Evolutionary conservation across 2,113 vertebrate species (phyloP), one percentile per base, ranked within the genome.

Genomic region (Gobiocypris rarus): DNA sequence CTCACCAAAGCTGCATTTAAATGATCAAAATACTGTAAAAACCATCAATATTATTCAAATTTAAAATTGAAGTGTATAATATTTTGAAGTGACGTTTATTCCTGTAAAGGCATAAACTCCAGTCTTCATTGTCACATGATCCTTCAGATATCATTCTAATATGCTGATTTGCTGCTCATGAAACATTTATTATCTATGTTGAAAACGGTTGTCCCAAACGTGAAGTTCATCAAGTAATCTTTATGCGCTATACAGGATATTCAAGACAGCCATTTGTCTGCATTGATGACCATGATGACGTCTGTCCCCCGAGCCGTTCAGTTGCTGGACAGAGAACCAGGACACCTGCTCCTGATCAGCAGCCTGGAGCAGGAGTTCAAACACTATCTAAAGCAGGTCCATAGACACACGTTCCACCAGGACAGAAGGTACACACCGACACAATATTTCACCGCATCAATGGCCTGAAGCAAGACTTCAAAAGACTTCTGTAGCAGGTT

Each of bases 281-380:
- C 91, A 13, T 75, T 94, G 74, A 91, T 95, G 90, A 86, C 91
- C 45, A 88, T 91, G 87, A 79, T 96, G 85, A 91, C 93, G 0
- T 94, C 94, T 0, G 88, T 94, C 10, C 93, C 95, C 5, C 91
- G 95, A 19, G 93, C 95, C 3, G 61, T 93, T 5, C 95, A 95
- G 90, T 92, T 95, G 81, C 85, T 95, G 86, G 93, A 94, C 73
- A 92, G 88, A 34, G 94, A 94, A 70, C 92, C 92, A 3, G 15
- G 77, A 17, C 93, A 93, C 7, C 65, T 87, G 22, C 84, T 92
- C 65, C 84, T 95, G 70, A 87, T 96, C 48, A 91, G 88, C 90
- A 92, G 93, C 38, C 91, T 95, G 85, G 94, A 96, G 87, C 92
- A 94, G 0, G 93, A 95, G 83, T 90, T 95, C 81, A 94, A 85